Base-by-base conservation (phyloP, 2,888 invertebrate species). In the Ectemnius lituratus region DNA sequence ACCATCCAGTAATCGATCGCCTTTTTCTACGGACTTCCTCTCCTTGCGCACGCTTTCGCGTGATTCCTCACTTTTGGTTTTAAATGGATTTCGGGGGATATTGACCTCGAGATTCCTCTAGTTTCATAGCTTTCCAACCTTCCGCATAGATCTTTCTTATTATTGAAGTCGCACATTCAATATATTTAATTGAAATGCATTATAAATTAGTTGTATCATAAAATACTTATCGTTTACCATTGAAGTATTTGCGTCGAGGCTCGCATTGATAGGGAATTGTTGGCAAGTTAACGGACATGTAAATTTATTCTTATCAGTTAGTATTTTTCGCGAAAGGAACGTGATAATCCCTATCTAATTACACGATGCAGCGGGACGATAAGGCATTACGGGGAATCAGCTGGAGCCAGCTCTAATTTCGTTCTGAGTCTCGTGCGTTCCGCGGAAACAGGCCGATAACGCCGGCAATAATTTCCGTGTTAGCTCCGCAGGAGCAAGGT, bases 1-100 rank as follows among this genome's bases (percentile, higher is more conserved):
- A 56, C 18, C 56, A 46, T 46, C 69, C 23, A 64, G n/a, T 69
- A 69, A 69, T 60, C 72, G 69, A 47, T 20, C 63, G 46, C 23
- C 11, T 56, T 61, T 37, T 4, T 57, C 23, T 14, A 23, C 52
- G 11, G 46, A 46, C 45, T 47, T 18, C 58, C 58, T n/a, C 47
- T 59, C 58, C 20, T 14, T 46, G 20, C 6, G 37, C 37, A 37
- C 37, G 37, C 37, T 6, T 8, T 8, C 5, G 8, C 37, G 37
- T 37, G 8, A 37, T 37, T 37, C 37, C 37, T 37, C 11, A 1
- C 37, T 6, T 8, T 37, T 11, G 1, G 6, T 37, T 37, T 11
- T 6, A 6, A 4, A 6, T 37, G 8, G 37, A 37, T 37, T 37
- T 37, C 37, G 37, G 37, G 8, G 23, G 5, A 6, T 37, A 11